These are phyloP conservation scores for Orchestes rusci DNA, from an alignment of 2,888 invertebrate species.

Conservation along the genomic window DNA sequence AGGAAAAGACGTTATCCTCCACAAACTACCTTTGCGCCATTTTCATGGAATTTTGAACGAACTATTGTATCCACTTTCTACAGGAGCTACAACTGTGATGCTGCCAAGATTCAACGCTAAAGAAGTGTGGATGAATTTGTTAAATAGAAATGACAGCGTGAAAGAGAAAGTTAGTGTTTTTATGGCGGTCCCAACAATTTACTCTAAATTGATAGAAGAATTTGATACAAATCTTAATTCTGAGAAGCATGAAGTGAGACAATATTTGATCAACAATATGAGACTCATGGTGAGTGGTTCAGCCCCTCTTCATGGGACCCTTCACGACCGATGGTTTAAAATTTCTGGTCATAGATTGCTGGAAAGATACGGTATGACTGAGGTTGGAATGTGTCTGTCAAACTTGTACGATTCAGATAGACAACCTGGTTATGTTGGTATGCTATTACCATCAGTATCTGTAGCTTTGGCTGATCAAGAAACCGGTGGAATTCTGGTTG, in stretches of 20 bases:
- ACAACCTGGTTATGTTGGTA: conserved; percentile 62
- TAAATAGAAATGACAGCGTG: conserved; percentile 54
- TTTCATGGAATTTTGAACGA: conserved; percentile 81
- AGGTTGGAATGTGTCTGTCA: conserved; percentile 80
- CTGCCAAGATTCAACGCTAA: conserved; percentile 59
- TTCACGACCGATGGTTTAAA: conserved; percentile 75
- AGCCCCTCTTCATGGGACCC: conserved; percentile 67
- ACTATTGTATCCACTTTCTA: conserved; percentile 65
- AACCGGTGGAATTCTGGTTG: conserved; percentile 33
- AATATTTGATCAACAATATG: conserved; percentile 45
- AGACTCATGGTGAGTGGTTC: conserved; percentile 61
- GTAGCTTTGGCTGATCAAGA: conserved; percentile 49
- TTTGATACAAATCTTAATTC: conserved; percentile 58
- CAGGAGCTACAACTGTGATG: conserved; percentile 68
- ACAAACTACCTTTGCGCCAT: conserved; percentile 76
- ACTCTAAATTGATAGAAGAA: conserved; percentile 67
- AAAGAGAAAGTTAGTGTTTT: conserved; percentile 63
- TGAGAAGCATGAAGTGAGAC: conserved; percentile 50
- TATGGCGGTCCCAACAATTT: conserved; percentile 89
- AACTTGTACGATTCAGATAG: conserved; percentile 62
- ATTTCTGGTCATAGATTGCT: conserved; percentile 64
- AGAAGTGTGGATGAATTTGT: conserved; percentile 63
- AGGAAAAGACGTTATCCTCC: conserved; percentile 65
- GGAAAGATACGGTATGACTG: conserved; percentile 68
- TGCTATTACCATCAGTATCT: conserved; percentile 63